These are phyloP conservation scores for Sciurus carolinensis DNA, from an alignment of 2,797 vertebrate species.

Conservation along the genomic window DNA sequence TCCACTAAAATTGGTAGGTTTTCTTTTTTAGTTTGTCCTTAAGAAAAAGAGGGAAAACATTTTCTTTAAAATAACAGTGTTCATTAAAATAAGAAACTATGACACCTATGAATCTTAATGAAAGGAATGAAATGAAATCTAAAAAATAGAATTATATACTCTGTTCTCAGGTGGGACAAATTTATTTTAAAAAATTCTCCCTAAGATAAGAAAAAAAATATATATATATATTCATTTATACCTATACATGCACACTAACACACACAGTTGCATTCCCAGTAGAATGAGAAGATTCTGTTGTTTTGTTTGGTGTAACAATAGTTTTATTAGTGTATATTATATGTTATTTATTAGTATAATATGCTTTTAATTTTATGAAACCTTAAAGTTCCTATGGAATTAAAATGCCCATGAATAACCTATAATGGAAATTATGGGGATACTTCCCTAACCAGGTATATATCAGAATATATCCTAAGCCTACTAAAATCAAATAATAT, in stretches of 20 bases:
- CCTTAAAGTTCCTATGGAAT: not conserved
- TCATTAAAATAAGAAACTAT: not conserved
- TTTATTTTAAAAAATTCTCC: not conserved
- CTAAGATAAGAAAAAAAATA: not conserved
- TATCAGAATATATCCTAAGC: not conserved
- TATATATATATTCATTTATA: not conserved
- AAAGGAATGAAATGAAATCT: not conserved
- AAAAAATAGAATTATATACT: not conserved
- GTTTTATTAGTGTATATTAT: not conserved
- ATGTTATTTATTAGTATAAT: not conserved
- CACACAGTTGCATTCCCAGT: not conserved
- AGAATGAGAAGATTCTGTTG: not conserved
- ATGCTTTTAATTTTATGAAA: not conserved
- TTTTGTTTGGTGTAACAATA: not conserved
- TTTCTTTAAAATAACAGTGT: constrained; percentile 10
- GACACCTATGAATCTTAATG: not conserved
- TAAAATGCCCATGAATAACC: not conserved
- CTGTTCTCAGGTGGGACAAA: not conserved
- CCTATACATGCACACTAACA: not conserved
- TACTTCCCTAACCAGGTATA: not conserved
- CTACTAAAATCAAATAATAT: not conserved
- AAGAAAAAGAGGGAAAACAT: not conserved
- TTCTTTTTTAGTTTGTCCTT: not conserved
- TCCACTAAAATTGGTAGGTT: not conserved
- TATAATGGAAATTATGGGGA: not conserved